Evolutionary conservation across 2,888 invertebrate species (phyloP), one percentile per base, ranked within the genome.

Genomic region (Athripsodes cinereus): DNA sequence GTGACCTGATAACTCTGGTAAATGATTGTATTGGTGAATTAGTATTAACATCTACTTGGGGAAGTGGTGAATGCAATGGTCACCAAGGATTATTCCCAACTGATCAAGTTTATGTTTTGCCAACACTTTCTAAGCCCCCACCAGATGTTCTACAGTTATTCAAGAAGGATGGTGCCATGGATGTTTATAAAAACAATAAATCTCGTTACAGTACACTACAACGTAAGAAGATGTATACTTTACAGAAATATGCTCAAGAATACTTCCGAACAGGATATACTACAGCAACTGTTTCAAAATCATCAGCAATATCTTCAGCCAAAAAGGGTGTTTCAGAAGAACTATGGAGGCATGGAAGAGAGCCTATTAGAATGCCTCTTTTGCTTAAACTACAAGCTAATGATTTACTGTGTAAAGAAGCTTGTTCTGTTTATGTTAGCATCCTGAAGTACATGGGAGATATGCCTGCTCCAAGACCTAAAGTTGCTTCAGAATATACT

Each of bases 371-470:
- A 65, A 86, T 88, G 64, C 95, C 96, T 0, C 73, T 94, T 26
- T 75, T 96, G 18, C 86, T 87, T 66, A 90, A 89, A 69, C 69
- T 95, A 19, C 72, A 85, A 62, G 81, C 80, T 21, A 83, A 90
- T 66, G 88, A 88, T 65, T 82, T 84, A 53, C 72, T 87, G 2
- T 83, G 84, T 34, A 87, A 88, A 68, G 83, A 85, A 67, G 89
- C 93, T 1, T 82, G 90, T 64, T 76, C 82, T 53, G 83, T 88
- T 60, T 92, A 90, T 72, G 81, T 84, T 60, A 86, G 84, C 64
- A 86, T 92, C 65, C 78, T 92, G 35, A 74, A 81, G 72, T 83
- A 83, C 62, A 96, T 95, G 94, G 96, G 95, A 20, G 96, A 96
- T 70, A 82, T 93, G 68, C 92, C 94, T n/a, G 86, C 87, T 52